These are phyloP conservation scores for Triplophysa rosa DNA, from an alignment of 2,113 vertebrate genomes.

Conservation along the genomic window DNA sequence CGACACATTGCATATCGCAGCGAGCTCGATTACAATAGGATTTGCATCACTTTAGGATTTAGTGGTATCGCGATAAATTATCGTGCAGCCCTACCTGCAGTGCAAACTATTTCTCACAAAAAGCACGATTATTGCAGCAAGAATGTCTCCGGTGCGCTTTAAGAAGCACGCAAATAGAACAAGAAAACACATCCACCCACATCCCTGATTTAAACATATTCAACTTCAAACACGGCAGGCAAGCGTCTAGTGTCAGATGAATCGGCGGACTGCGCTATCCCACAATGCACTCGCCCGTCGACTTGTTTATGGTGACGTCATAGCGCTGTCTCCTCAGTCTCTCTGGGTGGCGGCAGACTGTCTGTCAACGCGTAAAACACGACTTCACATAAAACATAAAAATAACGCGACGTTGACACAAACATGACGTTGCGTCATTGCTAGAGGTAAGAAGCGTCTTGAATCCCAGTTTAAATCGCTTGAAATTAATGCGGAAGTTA, in stretches of 20 bases:
- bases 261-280: slow-evolving; percentile 57
- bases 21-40: too few species aligned
- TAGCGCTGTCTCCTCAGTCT: slow-evolving; percentile 43
- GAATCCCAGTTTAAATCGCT: background rate
- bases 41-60: too few species aligned
- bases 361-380: slow-evolving; percentile 14
- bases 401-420: background rate
- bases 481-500: background rate
- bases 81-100: too few species aligned
- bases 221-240: background rate
- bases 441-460: slow-evolving; percentile 3
- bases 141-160: background rate
- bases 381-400: slow-evolving; percentile 3
- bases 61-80: too few species aligned
- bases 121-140: background rate
- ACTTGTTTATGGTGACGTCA: slow-evolving; percentile 69
- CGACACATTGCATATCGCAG: too few species aligned
- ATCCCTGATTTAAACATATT: too few species aligned
- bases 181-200: background rate
- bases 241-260: background rate
- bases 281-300: slow-evolving; percentile 55
- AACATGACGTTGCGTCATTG: background rate
- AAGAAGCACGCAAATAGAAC: background rate
- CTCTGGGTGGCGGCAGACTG: slow-evolving; percentile 60
- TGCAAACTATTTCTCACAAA: background rate